Base-by-base conservation (phyloP, 2,113 vertebrate genomes). In the Gracilinanus agilis region DNA sequence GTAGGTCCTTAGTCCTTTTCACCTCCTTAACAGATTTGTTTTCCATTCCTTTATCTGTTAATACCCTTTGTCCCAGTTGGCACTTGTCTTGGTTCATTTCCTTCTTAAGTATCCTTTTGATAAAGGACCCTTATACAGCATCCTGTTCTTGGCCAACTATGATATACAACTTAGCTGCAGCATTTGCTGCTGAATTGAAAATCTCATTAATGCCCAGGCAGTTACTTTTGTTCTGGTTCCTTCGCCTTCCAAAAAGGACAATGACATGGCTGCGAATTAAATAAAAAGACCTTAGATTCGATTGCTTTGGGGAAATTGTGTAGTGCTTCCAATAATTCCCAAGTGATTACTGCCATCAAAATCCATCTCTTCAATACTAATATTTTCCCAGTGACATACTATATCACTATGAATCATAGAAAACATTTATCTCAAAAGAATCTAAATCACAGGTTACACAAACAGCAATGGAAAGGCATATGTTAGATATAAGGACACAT, bases 41-140 rank as follows among this genome's bases (percentile, higher is more conserved):
- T 83, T 83, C 67, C 67, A 83, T 21, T 23, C n/a, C 5, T 83
- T 83, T 34, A 83, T 83, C n/a, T 83, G 34, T 83, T 34, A 83
- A 40, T 83, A 40, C 67, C 67, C 16, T 40, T 7, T 83, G 19
- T 40, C 19, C 67, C 67, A 40, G 67, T 83, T 83, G 67, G 67
- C n/a, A 83, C n/a, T 40, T 40, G n/a, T 83, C 67, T 83, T 83
- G 67, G 67, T 83, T 83, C 67, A 83, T 83, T 83, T 83, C 67
- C n/a, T 83, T 40, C 67, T 83, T 83, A 83, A 83, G 67, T 83
- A 83, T 83, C n/a, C 67, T 83, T 40, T 23, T 83, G 67, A 83
- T 83, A 83, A 83, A 83, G 34, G 16, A 83, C 67, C 67, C 34
- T n/a, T 40, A 83, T 13, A 83, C n/a, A 83, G 67, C 67, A 40